phyloP scores from a whole-genome alignment of 2,888 invertebrate species.

The Polylopha cassiicola region DNA sequence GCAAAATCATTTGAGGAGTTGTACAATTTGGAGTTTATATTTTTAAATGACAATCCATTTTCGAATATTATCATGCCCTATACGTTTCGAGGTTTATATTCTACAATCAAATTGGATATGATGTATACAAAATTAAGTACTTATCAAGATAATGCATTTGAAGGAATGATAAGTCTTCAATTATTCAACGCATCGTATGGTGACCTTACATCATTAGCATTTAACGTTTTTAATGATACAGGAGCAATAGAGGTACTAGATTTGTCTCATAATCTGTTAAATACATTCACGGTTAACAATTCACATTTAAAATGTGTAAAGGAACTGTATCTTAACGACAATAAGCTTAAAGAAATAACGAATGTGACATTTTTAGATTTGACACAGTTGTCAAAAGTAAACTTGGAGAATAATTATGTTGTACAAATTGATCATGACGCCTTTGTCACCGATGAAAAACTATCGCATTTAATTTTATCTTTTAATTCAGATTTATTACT shows the following conservation, averaged over 20 bases:
- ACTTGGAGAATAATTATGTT: conserved; percentile 6
- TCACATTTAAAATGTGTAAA: neutral
- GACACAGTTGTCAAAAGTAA: neutral
- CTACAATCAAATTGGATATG: conserved; percentile 15
- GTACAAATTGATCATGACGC: neutral
- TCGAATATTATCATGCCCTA: conserved; percentile 11
- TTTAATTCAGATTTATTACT: conserved; percentile 5
- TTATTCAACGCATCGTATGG: conserved; percentile 3
- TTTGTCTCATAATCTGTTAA: conserved; percentile 5
- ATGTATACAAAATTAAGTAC: conserved; percentile 11
- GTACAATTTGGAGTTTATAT: conserved; percentile 14
- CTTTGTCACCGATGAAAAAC: neutral
- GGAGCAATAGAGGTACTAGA: conserved; percentile 2
- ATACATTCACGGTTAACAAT: conserved; percentile 4
- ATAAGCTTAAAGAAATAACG: conserved; percentile 1
- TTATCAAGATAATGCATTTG: conserved; percentile 23
- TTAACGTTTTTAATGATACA: conserved; percentile 6
- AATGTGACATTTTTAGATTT: conserved; percentile 2
- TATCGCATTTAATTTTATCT: neutral
- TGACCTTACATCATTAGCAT: neutral
- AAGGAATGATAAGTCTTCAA: conserved; percentile 12
- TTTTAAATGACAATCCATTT: conserved; percentile 22
- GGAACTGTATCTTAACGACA: conserved; percentile 1
- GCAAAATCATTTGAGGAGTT: conserved; percentile 20
- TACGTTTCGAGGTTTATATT: conserved; percentile 17